Base-by-base conservation (phyloP, 2,797 vertebrate species). In the Alectoris magna region DNA sequence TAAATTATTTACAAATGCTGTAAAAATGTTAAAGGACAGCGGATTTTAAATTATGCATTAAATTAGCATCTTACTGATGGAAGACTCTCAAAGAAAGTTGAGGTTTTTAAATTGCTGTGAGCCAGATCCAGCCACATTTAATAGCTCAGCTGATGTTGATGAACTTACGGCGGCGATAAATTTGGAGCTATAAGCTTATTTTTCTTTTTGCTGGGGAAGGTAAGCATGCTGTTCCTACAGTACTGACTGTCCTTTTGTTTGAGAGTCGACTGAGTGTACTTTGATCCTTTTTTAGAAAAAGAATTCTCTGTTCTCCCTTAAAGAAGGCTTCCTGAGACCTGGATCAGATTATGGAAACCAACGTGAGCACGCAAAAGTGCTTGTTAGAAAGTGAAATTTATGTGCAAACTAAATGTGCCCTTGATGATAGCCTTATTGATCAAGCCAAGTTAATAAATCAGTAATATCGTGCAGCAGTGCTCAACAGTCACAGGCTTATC, bases 21-120 rank as follows among this genome's bases (percentile, higher is more conserved):
- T 55, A 55, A 55, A 55, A 55, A 55, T 59, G 87, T 95, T 97
- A 97, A 97, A 97, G 96, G 96, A 96, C 94, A 93, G 89, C 90
- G 29, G 64, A 89, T 83, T 87, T 95, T 97, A 97, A 97, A 97
- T 97, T 97, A 97, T 97, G 96, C 96, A 97, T 97, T 92, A 85
- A 81, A 97, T 97, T 97, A 97, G 67, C 95, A 97, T 97, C 91
- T 97, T 94, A 96, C 88, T 97, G 91, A 94, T 93, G 87, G 90
- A 95, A 95, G 93, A 87, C 49, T 9, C 74, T 93, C 88, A 88
- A 46, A 95, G 91, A 95, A 91, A 88, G 77, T 43, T 79, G 80
- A 88, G 75, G 64, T 46, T 91, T 94, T 91, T 91, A 51, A 88
- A 88, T 92, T 91, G 34, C 70, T 84, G 14, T 68, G 31, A 81